These are phyloP conservation scores for Toxostoma redivivum DNA, from an alignment of 2,113 vertebrate species.

Conservation along the genomic window DNA sequence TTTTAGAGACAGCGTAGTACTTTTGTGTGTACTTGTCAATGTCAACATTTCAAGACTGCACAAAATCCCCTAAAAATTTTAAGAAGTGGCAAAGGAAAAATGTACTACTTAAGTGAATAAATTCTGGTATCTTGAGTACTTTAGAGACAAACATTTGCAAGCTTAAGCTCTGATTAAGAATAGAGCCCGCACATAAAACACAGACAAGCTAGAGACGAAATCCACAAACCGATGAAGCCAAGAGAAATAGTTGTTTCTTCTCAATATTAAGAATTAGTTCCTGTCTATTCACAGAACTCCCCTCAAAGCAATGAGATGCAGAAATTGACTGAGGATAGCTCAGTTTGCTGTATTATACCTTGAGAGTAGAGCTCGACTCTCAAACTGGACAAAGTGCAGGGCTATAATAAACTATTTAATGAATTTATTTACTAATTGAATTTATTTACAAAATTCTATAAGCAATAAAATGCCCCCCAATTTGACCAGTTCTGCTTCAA, in stretches of 20 bases:
- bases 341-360: background rate
- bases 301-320: background rate
- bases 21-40: background rate
- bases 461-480: background rate
- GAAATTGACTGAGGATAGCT: background rate
- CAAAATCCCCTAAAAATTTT: background rate
- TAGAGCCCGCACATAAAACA: background rate
- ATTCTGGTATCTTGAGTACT: background rate
- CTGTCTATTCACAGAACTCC: background rate
- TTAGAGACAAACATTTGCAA: background rate
- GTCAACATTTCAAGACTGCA: background rate
- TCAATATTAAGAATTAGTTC: background rate
- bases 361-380: background rate
- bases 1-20: accelerated
- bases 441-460: background rate
- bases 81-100: background rate
- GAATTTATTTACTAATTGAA: background rate
- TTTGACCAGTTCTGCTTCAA: background rate
- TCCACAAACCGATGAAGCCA: background rate
- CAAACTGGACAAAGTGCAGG: background rate
- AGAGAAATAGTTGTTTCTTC: background rate
- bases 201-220: background rate
- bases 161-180: background rate
- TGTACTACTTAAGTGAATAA: background rate
- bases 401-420: background rate